These are phyloP conservation scores for Phylloscopus trochilus DNA, from an alignment of 2,113 vertebrate species.

Conservation along the genomic window DNA sequence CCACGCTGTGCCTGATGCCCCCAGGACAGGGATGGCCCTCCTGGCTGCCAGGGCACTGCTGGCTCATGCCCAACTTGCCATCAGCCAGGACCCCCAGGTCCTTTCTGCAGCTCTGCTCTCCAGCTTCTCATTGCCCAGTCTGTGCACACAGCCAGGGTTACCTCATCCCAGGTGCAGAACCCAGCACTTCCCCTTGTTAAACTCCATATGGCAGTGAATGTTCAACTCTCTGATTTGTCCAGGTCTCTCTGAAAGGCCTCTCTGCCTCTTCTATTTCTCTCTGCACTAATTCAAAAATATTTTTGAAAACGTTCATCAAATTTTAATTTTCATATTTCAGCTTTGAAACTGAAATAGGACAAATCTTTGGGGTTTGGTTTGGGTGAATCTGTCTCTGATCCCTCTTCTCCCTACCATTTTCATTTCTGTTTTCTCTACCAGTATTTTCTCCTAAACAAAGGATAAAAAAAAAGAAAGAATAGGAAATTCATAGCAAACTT, in stretches of 20 bases:
- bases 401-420: background rate
- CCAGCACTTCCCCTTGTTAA: background rate
- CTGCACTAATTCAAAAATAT: background rate
- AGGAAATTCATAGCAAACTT: background rate
- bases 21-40: no score
- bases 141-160: no score
- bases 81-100: no score
- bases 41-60: no score
- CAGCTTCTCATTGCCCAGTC: no score
- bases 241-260: background rate
- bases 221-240: background rate
- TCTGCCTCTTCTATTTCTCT: background rate
- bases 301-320: background rate
- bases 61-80: no score
- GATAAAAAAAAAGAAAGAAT: background rate
- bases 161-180: background rate
- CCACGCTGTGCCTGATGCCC: no score
- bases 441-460: background rate
- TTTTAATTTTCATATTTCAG: background rate
- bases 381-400: background rate
- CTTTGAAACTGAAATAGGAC: background rate
- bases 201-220: background rate
- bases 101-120: no score
- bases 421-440: background rate
- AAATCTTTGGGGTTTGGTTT: background rate